A percentile compares a stretch with the other conserved stretches of the same genome.
These are phyloP conservation scores for Drosophila testacea DNA, from an alignment of 2,888 invertebrate species.

Conservation along the genomic window DNA sequence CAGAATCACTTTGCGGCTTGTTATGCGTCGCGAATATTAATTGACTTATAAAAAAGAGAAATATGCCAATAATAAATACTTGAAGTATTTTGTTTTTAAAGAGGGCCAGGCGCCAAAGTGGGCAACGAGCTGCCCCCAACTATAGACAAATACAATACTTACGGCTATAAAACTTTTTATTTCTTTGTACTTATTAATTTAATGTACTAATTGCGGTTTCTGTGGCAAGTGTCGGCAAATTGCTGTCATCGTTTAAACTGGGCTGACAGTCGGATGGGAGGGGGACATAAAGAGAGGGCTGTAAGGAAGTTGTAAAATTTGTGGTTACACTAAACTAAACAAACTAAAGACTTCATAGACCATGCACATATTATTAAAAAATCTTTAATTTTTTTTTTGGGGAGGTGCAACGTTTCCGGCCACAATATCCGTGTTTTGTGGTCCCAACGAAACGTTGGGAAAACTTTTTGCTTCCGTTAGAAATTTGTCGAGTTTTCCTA, in stretches of 20 bases:
- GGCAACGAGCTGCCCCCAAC: conserved; percentile 28
- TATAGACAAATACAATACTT: conserved; percentile 33
- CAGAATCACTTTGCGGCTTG: conserved; percentile 54
- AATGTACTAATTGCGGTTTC: conserved; percentile 77
- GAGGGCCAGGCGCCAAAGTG: conserved; percentile 38
- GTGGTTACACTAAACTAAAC: conserved; percentile 17
- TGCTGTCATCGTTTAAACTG: conserved; percentile 63
- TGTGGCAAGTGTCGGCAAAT: conserved; percentile 44
- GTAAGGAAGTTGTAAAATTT: conserved; percentile 47
- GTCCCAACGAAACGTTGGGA: conserved; percentile 50
- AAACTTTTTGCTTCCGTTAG: conserved; percentile 75
- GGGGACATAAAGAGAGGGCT: not conserved
- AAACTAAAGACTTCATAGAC: conserved; percentile 21
- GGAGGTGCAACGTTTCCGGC: conserved; percentile 59
- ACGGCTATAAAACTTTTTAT: conserved; percentile 48
- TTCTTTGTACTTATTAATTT: conserved; percentile 73
- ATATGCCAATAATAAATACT: conserved; percentile 74
- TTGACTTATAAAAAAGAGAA: conserved; percentile 69
- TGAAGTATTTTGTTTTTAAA: conserved; percentile 26
- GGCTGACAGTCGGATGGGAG: conserved; percentile 4
- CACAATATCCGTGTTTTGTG: conserved; percentile 53
- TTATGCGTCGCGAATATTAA: conserved; percentile 66
- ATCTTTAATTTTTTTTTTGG: not conserved
- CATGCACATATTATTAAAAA: conserved; percentile 30
- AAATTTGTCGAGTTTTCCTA: conserved; percentile 39